Evolutionary conservation across 2,888 invertebrate species (phyloP).

Genomic region (Drosophila greeni): DNA sequence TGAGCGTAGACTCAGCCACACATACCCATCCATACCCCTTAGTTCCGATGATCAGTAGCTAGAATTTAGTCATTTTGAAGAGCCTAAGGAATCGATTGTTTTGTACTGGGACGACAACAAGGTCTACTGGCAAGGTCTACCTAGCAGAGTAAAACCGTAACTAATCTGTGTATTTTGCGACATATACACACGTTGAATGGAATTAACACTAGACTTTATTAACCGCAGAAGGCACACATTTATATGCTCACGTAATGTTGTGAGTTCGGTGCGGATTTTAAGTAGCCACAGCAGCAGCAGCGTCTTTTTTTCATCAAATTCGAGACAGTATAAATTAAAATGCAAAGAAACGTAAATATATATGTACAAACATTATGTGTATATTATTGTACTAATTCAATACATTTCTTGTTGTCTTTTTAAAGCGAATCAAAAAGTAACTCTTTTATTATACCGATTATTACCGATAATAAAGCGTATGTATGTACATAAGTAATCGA

Average conservation of each 20-base stretch:
- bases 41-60: conserved; percentile 19
- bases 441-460: conserved; percentile 24
- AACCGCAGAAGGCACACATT: background rate
- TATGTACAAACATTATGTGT: conserved; percentile 38
- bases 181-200: conserved; percentile 7
- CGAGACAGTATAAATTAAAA: conserved; percentile 21
- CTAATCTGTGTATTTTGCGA: conserved; percentile 25
- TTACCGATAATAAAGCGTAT: conserved; percentile 17
- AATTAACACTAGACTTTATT: conserved; percentile 27
- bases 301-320: conserved; percentile 24
- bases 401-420: conserved; percentile 44
- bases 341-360: conserved; percentile 5
- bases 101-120: conserved; percentile 12
- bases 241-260: conserved; percentile 2
- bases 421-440: conserved; percentile 25
- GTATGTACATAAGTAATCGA: conserved; percentile 21
- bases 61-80: conserved; percentile 22
- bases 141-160: conserved; percentile 15
- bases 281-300: conserved; percentile 7
- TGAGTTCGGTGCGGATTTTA: conserved; percentile 10
- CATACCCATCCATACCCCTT: background rate
- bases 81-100: conserved; percentile 17
- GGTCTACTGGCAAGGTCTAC: conserved; percentile 3
- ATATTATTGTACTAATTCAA: conserved; percentile 43
- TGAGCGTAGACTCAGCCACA: conserved; percentile 4